These are phyloP conservation scores for Cyrtodaria siliqua DNA, from an alignment of 2,888 invertebrate species.

Conservation along the genomic window DNA sequence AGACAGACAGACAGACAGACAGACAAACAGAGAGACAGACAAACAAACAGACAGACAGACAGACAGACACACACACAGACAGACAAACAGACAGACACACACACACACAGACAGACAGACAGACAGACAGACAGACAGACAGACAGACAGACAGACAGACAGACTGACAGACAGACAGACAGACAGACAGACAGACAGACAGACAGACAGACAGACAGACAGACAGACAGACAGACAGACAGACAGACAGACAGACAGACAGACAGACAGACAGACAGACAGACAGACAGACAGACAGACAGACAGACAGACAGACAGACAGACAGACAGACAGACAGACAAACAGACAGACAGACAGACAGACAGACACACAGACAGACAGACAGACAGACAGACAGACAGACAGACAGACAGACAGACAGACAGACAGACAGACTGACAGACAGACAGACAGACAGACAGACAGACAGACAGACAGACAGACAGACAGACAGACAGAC, in stretches of 20 bases:
- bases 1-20: slow-evolving; percentile 11
- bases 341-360: no score
- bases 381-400: slow-evolving; percentile 3
- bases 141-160: slow-evolving; percentile 11
- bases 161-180: slow-evolving; percentile 15
- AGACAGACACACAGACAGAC: slow-evolving; percentile 4
- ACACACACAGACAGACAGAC: slow-evolving; percentile 9
- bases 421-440: slow-evolving; percentile 2
- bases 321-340: slow-evolving; percentile 14
- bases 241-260: slow-evolving; percentile 13
- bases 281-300: slow-evolving; percentile 11
- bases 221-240: slow-evolving; percentile 17
- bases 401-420: slow-evolving; percentile 8
- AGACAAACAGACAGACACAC: no score
- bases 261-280: slow-evolving; percentile 12
- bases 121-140: slow-evolving; percentile 11
- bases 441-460: slow-evolving; percentile 8
- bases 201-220: slow-evolving; percentile 14
- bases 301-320: slow-evolving; percentile 9
- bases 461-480: not conserved
- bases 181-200: slow-evolving; percentile 6
- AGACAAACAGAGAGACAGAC: no score
- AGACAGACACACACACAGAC: slow-evolving; percentile 9
- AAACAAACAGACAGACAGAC: slow-evolving; percentile 11
- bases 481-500: slow-evolving; percentile 10